Base-by-base conservation (phyloP, 2,113 vertebrate genomes). In the Trogon melanurus region DNA sequence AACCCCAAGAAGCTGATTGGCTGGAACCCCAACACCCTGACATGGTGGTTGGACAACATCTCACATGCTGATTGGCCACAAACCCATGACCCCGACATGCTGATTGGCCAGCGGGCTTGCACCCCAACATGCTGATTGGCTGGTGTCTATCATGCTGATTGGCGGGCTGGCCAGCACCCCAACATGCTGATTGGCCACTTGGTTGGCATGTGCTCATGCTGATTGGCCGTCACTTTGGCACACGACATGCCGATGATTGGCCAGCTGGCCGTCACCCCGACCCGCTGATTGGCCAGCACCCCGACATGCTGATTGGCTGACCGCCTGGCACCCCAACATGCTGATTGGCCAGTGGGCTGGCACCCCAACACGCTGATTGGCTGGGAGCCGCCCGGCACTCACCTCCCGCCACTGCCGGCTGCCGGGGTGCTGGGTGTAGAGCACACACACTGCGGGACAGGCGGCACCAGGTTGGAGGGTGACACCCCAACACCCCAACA, bases 371-470 rank as follows among this genome's bases (percentile, higher is more conserved):
- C 9, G 36, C 36, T 36, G 36, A 36, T 36, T 36, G 36, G 36
- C 36, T 36, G 36, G 36, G 36, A 36, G 36, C 5, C 13, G 30
- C 1, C 0, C 9, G 27, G 38, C 69, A 62, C 94, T 88, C 79
- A 99, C 99, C 99, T 99, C 99, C 95, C 98, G 96, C 99, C 99
- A 99, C 85, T 99, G 99, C 93, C 99, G 98, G 94, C 98, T 99
- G 96, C 99, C 99, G 57, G 99, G 98, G 32, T 98, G 98, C 97
- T 99, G 99, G 9, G 98, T 99, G 89, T 99, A 99, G 79, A 99
- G 98, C 80, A 99, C 99, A 12, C 99, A 99, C 56, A 99, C 99
- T 99, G 97, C 16, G 86, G 85, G 48, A 13, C 36, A 36, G 36
- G 36, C 9, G 16, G n/a, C 29, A 61, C 36, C 22, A 16, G 13